Evolutionary conservation across 2,113 vertebrate species (phyloP), one percentile per base, ranked within the genome.

Genomic region (Macquaria australasica): DNA sequence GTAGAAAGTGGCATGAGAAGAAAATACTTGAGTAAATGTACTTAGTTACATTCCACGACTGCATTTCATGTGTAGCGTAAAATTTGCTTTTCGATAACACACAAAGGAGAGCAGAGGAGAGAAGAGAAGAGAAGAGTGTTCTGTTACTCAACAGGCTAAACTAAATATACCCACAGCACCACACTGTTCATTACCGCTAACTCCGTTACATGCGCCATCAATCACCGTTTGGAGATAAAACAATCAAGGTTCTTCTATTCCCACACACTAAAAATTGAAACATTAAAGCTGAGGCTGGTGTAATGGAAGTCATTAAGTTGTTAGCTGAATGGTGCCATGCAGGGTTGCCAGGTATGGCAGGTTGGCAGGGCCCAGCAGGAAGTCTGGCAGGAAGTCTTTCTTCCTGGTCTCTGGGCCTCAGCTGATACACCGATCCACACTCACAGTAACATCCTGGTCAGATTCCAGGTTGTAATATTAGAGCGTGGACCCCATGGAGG

Each of bases 101-200:
- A 50, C 8, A 53, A 28, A 55, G 28, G 51, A 74, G 15, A 66
- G 28, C 3, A 73, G 8, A 59, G 59, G 25, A 69, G 55, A 75
- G 15, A 62, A 51, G 8, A 68, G 56, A 31, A 63, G 25, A 76
- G 18, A 9, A 53, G 25, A 59, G n/a, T 11, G 53, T 25, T 74
- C 18, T 75, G 43, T 76, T 74, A 73, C 25, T 31, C 31, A 84
- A 84, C 43, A 75, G 37, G 37, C 25, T 20, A 6, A 73, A 70
- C 45, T 75, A 68, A 87, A 85, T 75, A 62, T 56, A 85, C 21
- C 39, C 41, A 21, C 48, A 83, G 60, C 78, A 83, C 73, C 81
- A 67, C 41, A 70, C 71, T 82, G 41, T 63, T 83, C 75, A 90
- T 87, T 90, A 88, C 28, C 3, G 23, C 60, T 78, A 84, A 90